These are phyloP conservation scores for Lampris megalopsis DNA, from an alignment of 2,113 vertebrate species.

Conservation along the genomic window DNA sequence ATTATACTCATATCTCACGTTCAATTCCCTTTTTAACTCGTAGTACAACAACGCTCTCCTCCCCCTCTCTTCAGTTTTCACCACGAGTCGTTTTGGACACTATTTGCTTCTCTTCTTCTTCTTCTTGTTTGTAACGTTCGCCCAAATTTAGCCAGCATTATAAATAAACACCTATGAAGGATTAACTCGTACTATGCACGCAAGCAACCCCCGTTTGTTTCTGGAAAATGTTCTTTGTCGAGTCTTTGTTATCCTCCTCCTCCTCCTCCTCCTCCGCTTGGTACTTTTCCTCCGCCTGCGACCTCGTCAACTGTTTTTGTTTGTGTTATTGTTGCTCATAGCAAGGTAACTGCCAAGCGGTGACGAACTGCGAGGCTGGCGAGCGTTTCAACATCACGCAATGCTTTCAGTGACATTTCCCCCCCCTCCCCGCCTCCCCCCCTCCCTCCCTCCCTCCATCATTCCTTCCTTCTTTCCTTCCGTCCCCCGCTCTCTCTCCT, in stretches of 20 bases:
- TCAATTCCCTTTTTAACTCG: no score
- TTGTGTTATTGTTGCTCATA: slow-evolving; percentile 65
- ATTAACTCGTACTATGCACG: not conserved
- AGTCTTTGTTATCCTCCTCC: slow-evolving; percentile 43
- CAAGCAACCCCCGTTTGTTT: slow-evolving; percentile 9
- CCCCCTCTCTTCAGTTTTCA: not conserved
- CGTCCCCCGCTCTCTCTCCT: slow-evolving; percentile 59
- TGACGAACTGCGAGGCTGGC: slow-evolving; percentile 67
- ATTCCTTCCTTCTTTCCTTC: not conserved
- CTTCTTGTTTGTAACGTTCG: not conserved
- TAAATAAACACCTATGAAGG: slow-evolving; percentile 9
- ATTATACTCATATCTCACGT: no score
- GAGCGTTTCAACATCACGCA: slow-evolving; percentile 66
- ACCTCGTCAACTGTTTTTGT: slow-evolving; percentile 57
- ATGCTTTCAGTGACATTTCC: slow-evolving; percentile 70
- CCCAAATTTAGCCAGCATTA: slow-evolving; percentile 18
- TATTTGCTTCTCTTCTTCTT: no score
- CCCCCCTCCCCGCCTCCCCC: slow-evolving; percentile 27
- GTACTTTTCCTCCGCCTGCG: slow-evolving; percentile 46
- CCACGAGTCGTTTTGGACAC: not conserved
- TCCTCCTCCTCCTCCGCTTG: slow-evolving; percentile 10
- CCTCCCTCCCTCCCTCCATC: slow-evolving; percentile 36
- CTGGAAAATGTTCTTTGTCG: slow-evolving; percentile 32
- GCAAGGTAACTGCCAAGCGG: slow-evolving; percentile 60
- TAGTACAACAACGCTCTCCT: not conserved